A percentile compares a stretch with the other conserved stretches of the same genome.
phyloP scores from a whole-genome alignment of 2,113 vertebrate genomes.

The Tragulus kanchil region DNA sequence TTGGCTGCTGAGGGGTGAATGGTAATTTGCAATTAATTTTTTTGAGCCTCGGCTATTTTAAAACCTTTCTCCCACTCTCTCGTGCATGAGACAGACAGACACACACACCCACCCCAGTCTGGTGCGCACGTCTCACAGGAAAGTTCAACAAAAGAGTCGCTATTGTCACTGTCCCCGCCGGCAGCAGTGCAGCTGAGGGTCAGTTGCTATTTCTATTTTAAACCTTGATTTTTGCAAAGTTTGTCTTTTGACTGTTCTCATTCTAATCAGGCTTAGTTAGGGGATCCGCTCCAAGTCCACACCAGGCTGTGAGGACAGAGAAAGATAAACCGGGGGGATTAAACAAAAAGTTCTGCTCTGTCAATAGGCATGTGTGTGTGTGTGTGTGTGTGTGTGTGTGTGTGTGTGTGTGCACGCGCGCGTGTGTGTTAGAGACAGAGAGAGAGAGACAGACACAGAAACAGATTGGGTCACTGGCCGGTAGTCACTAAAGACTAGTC shows the following conservation, averaged over 20 bases:
- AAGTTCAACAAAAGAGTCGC: slow-evolving; percentile 73
- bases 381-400: slow-evolving; percentile 32
- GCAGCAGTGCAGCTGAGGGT: slow-evolving; percentile 78
- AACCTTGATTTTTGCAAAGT: slow-evolving; percentile 80
- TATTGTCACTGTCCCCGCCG: slow-evolving; percentile 69
- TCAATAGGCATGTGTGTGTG: slow-evolving; percentile 30
- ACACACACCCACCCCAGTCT: slow-evolving; percentile 58
- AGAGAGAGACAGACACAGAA: background rate
- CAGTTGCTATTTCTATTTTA: slow-evolving; percentile 82
- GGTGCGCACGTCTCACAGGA: slow-evolving; percentile 79
- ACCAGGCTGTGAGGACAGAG: slow-evolving; percentile 79
- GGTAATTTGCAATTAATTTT: slow-evolving; percentile 75
- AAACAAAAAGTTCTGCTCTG: slow-evolving; percentile 73
- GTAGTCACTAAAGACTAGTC: background rate
- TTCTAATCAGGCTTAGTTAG: slow-evolving; percentile 85
- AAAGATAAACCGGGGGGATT: slow-evolving; percentile 70
- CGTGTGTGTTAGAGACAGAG: background rate
- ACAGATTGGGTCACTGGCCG: background rate
- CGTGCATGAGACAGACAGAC: slow-evolving; percentile 65
- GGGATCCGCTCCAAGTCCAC: slow-evolving; percentile 76
- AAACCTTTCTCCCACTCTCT: slow-evolving; percentile 66
- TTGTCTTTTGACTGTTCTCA: slow-evolving; percentile 85
- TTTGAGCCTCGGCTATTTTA: slow-evolving; percentile 69
- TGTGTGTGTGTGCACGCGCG: background rate
- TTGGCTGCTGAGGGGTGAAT: slow-evolving; percentile 78